Evolutionary conservation across 2,113 vertebrate species (phyloP).

Genomic region (Eulemur macaco): DNA sequence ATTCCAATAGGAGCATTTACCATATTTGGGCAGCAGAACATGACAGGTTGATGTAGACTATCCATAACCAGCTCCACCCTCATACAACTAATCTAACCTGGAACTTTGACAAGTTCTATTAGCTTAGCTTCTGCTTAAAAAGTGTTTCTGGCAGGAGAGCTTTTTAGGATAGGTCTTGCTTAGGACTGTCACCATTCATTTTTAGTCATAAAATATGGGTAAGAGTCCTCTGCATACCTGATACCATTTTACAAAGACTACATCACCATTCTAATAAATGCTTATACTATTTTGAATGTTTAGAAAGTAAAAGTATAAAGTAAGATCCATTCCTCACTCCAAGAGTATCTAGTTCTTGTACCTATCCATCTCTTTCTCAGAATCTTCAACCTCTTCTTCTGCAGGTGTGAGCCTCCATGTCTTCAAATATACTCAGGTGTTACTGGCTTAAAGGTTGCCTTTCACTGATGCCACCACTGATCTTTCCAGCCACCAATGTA

Average conservation of each 20-base stretch:
- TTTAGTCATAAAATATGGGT: background rate
- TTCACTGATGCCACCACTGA: background rate
- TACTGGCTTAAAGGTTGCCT: background rate
- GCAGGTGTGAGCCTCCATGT: background rate
- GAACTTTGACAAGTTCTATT: background rate
- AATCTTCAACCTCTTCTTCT: background rate
- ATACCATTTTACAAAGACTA: background rate
- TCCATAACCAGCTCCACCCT: background rate
- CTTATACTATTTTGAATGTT: background rate
- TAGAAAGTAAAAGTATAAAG: background rate
- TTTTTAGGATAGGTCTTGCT: background rate
- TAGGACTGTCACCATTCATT: background rate
- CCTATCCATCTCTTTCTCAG: background rate
- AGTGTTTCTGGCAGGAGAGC: background rate
- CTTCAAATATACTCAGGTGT: background rate
- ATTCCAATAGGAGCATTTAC: background rate
- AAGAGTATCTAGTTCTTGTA: background rate
- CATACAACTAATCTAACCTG: conserved; percentile 8
- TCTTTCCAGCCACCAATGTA: background rate
- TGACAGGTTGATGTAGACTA: background rate
- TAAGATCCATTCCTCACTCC: background rate
- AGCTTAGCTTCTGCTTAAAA: conserved; percentile 24
- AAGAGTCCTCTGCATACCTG: background rate
- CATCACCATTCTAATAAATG: background rate
- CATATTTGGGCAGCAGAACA: background rate